Percentiles rank a stretch among this genome's conserved stretches.
These are phyloP conservation scores for Xiphophorus maculatus DNA, from an alignment of 2,113 vertebrate species.

Conservation along the genomic window DNA sequence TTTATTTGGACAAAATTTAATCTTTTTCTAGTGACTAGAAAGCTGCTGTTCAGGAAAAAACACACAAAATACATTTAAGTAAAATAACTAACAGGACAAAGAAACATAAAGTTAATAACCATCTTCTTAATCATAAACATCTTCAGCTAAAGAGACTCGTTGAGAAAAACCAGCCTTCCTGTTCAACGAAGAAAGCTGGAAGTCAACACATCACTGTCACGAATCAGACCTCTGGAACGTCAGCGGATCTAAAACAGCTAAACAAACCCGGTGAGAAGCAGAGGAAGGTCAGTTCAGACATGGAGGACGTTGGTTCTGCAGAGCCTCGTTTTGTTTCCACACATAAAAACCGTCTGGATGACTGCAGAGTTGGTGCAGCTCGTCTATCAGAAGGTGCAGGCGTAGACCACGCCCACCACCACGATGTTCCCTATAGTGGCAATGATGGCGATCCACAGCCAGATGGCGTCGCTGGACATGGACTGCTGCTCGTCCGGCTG, in stretches of 20 bases:
- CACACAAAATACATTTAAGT: slow-evolving; percentile 56
- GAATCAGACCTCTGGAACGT: slow-evolving; percentile 11
- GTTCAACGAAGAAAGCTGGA: slow-evolving; percentile 40
- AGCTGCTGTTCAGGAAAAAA: slow-evolving; percentile 31
- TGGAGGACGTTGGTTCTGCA: slow-evolving; percentile 21
- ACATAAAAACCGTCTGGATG: slow-evolving; percentile 7
- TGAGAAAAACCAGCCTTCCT: slow-evolving; percentile 24
- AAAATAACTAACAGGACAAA: slow-evolving; percentile 34
- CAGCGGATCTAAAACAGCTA: slow-evolving; percentile 17
- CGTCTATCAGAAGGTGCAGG: slow-evolving; percentile 92
- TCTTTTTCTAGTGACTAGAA: slow-evolving; percentile 44
- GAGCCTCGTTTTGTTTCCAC: background rate
- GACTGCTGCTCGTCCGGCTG: slow-evolving; percentile 87
- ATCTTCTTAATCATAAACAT: slow-evolving; percentile 17
- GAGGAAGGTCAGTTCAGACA: slow-evolving; percentile 17
- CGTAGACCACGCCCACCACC: slow-evolving; percentile 96
- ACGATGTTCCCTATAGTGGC: slow-evolving; percentile 98
- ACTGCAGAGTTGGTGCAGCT: slow-evolving; percentile 9
- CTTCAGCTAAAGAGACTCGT: slow-evolving; percentile 24
- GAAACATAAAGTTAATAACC: slow-evolving; percentile 28
- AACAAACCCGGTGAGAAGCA: slow-evolving; percentile 17
- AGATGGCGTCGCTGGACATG: slow-evolving; percentile 92
- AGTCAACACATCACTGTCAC: slow-evolving; percentile 49
- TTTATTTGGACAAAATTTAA: slow-evolving; percentile 63
- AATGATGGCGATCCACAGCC: slow-evolving; percentile 97